These are phyloP conservation scores for Lasioglossum leucozonium DNA, from an alignment of 2,888 invertebrate genomes.

Conservation along the genomic window DNA sequence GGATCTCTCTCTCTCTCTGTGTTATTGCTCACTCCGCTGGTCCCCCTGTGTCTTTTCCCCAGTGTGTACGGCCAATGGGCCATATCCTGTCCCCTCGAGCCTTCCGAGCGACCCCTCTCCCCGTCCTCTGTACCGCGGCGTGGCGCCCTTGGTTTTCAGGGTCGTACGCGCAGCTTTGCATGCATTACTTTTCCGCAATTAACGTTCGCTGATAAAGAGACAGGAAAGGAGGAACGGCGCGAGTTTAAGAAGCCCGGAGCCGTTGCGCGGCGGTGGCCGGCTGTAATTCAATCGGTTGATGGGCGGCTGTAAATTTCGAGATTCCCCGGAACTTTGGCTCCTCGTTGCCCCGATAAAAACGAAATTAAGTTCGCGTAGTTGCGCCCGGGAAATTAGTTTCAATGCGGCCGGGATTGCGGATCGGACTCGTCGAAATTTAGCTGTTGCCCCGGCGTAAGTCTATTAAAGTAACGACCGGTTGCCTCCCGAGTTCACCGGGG, in stretches of 20 bases:
- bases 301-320: constrained; percentile 1
- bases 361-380: constrained; percentile 26
- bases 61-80: constrained; percentile 45
- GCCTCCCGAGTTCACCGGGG: constrained; percentile 12
- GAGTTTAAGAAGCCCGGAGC: background rate
- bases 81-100: constrained; percentile 32
- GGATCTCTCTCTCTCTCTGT: constrained; percentile 69
- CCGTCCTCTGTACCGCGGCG: constrained; percentile 37
- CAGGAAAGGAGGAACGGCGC: background rate
- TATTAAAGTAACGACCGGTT: constrained; percentile 45
- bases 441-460: constrained; percentile 38
- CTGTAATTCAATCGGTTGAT: constrained; percentile 19
- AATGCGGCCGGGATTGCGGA: constrained; percentile 26
- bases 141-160: constrained; percentile 66
- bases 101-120: constrained; percentile 26
- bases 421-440: constrained; percentile 44
- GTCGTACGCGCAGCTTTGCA: constrained; percentile 70
- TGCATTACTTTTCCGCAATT: constrained; percentile 78
- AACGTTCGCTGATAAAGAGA: constrained; percentile 58
- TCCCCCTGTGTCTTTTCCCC: constrained; percentile 30
- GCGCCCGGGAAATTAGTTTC: constrained; percentile 43
- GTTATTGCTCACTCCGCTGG: constrained; percentile 74
- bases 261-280: background rate
- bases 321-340: constrained; percentile 2
- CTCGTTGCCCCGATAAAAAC: constrained; percentile 11